Evolutionary conservation across 2,797 vertebrate genomes (phyloP), one percentile per base, ranked within the genome.

Genomic region (Chaetodon trifasciatus): DNA sequence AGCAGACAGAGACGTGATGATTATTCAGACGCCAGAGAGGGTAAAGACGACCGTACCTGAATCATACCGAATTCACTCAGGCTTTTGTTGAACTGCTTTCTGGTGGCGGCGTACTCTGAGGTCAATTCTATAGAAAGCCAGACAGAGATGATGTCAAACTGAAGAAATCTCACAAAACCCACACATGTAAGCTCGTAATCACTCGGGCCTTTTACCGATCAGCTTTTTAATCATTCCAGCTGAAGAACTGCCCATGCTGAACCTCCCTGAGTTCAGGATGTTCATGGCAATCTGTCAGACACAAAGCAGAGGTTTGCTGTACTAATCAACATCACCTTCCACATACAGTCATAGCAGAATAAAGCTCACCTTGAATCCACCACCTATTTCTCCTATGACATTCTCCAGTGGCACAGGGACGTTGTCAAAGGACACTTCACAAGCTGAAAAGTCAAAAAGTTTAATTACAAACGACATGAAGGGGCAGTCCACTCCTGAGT

Each of bases 201-300:
- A 42, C 0, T 49, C 8, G 3, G 15, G 28, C 0, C 39, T 53
- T 11, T 77, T 92, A 99, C 98, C 97, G 10, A 99, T 99, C 62
- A 99, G 67, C 52, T 96, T 99, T 81, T 98, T 99, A 42, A 99
- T 96, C 94, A 99, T 93, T 44, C 98, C 98, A 5, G 98, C 97
- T 62, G 96, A 95, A 0, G 87, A 93, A 16, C 96, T 97, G 79
- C 98, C 98, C 98, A 99, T 99, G 82, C 97, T 98, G 82, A 99
- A 99, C 72, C 97, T 94, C 52, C 98, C 98, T 0, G 96, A 98
- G 91, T 98, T 99, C 6, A 99, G 94, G 89, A 98, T 97, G 84
- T 97, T 98, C 98, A 98, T 96, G 69, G 98, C 98, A 19, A 99
- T 93, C 98, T 99, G 86, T 35, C 7, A 37, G 35, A 88, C 47